Percentiles rank a stretch among this genome's conserved stretches.
phyloP scores from a whole-genome alignment of 2,888 invertebrate species.

The Andrena haemorrhoa region DNA sequence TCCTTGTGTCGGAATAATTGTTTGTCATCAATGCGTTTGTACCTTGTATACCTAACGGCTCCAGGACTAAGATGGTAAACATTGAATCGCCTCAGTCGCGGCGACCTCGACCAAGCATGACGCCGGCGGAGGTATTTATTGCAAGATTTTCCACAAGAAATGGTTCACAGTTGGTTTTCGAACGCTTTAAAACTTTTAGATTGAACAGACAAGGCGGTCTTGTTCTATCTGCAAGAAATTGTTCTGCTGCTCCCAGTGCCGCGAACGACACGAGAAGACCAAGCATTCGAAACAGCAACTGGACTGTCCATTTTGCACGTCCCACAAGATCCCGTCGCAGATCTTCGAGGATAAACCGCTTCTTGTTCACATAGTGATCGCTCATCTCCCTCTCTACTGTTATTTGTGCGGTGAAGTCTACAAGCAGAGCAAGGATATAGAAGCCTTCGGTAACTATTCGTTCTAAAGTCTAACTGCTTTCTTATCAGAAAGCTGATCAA shows the following conservation, averaged over 20 bases:
- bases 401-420: constrained; percentile 75
- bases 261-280: constrained; percentile 74
- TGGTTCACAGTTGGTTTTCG: not conserved
- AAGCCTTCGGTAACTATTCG: constrained; percentile 62
- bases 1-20: not conserved
- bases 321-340: constrained; percentile 70
- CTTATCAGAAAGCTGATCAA: not conserved
- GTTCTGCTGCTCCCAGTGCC: constrained; percentile 79
- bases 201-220: constrained; percentile 67
- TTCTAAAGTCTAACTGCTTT: not conserved
- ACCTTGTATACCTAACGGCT: not conserved
- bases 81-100: constrained; percentile 28
- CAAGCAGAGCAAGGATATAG: constrained; percentile 69
- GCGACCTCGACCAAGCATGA: constrained; percentile 53
- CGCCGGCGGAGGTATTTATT: constrained; percentile 52
- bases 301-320: constrained; percentile 76
- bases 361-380: constrained; percentile 73
- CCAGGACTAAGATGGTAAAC: constrained; percentile 56
- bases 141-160: constrained; percentile 11
- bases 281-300: constrained; percentile 73
- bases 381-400: constrained; percentile 79
- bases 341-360: constrained; percentile 70
- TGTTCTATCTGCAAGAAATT: constrained; percentile 78
- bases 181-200: constrained; percentile 10
- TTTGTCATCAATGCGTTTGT: not conserved